Evolutionary conservation across 1,140 invertebrate species (phyloP), one percentile per base, ranked within the genome.

Genomic region (Asbolus verrucosus): DNA sequence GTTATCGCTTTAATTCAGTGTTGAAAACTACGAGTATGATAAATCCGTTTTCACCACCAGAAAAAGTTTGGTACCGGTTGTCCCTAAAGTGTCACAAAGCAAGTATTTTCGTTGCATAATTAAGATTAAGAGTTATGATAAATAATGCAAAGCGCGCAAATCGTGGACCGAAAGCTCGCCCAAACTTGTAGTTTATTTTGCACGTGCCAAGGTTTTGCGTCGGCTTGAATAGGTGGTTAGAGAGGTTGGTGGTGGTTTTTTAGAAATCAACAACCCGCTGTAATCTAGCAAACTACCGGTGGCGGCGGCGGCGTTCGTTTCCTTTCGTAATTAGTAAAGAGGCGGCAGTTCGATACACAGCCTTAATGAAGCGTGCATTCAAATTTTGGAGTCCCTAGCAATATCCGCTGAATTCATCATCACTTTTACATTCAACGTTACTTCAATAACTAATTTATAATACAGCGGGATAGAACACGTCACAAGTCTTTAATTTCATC

Each of bases 101-200:
- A 63, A 63, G 33, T 38, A 63, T 63, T 63, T 63, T 39, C 39
- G 11, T 31, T 38, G 33, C 33, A 38, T 63, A 39, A 63, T 63
- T 33, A 63, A 63, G 61, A 63, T 63, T 63, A 63, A 63, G 33
- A 16, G 13, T 14, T 6, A 24, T 31, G 61, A 63, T 63, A 39
- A 63, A 63, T 63, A 63, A 63, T 39, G 61, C 33, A 63, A 39
- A 27, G 21, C 46, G 46, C 46, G 46, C 46, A 54, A 54, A 54
- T 54, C 46, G 46, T 24, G 21, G 14, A 24, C 21, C 46, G 21
- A 19, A 19, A 21, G 15, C 43, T 16, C n/a, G 21, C 43, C 43
- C 8, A 54, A 54, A 54, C n/a, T 54, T 54, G 46, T 54, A 54
- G 46, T 54, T 54, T 54, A 27, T 54, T 54, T 54, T 54, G 19